A percentile compares a stretch with the other conserved stretches of the same genome.
These are phyloP conservation scores for Latrodectus hesperus DNA, from an alignment of 2,888 invertebrate genomes.

Conservation along the genomic window DNA sequence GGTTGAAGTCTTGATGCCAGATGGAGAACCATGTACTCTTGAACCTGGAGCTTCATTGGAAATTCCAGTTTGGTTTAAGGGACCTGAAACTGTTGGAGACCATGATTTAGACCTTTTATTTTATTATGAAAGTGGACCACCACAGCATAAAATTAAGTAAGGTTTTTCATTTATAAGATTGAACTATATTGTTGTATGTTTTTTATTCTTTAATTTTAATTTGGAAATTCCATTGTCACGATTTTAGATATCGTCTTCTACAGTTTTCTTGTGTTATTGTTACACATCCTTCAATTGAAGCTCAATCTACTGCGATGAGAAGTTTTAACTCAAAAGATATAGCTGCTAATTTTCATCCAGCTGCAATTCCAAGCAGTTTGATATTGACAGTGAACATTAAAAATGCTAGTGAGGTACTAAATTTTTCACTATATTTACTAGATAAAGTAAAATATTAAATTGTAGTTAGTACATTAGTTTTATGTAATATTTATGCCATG, in stretches of 20 bases:
- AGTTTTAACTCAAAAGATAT: conserved; percentile 66
- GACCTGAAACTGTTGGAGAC: conserved; percentile 81
- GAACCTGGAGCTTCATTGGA: conserved; percentile 78
- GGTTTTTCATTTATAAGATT: background rate
- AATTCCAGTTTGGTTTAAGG: conserved; percentile 82
- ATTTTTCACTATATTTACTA: background rate
- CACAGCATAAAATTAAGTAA: conserved; percentile 59
- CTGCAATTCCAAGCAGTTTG: conserved; percentile 70
- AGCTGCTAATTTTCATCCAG: conserved; percentile 45
- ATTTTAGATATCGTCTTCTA: conserved; percentile 73
- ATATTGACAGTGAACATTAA: conserved; percentile 74
- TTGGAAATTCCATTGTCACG: background rate
- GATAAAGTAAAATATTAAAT: background rate
- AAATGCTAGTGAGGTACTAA: conserved; percentile 74
- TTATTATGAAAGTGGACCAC: conserved; percentile 81
- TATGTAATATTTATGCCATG: too few species aligned
- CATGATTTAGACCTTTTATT: conserved; percentile 82
- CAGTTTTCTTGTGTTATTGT: conserved; percentile 71
- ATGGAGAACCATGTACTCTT: conserved; percentile 74
- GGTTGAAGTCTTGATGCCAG: conserved; percentile 71
- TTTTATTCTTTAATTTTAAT: background rate
- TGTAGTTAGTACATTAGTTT: too few species aligned
- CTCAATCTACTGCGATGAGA: conserved; percentile 73
- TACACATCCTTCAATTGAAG: conserved; percentile 71
- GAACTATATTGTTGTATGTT: background rate